Evolutionary conservation across 2,113 vertebrate genomes (phyloP).

Genomic region (Atractosteus spatula): DNA sequence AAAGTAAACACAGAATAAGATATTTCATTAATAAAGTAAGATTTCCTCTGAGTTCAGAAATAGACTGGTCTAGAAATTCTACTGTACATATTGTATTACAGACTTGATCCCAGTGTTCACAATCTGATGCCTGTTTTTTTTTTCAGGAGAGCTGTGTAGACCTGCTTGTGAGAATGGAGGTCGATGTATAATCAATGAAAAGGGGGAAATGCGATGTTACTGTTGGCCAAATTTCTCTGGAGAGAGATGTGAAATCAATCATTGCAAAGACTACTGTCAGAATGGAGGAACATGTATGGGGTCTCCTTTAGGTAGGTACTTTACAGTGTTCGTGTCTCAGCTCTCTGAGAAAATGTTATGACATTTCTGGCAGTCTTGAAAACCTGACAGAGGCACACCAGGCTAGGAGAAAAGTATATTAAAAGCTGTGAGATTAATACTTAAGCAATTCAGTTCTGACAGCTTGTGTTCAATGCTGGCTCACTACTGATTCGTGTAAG

Average conservation of each 20-base stretch:
- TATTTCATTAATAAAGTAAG: too few species aligned
- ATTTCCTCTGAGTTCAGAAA: too few species aligned
- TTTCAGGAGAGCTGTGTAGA: constrained; percentile 84
- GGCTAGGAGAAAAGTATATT: too few species aligned
- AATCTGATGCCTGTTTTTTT: background rate
- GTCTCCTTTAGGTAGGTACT: constrained; percentile 80
- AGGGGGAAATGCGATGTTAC: constrained; percentile 86
- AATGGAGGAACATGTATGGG: constrained; percentile 91
- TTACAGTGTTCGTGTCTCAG: background rate
- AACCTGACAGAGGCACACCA: too few species aligned
- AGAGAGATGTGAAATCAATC: constrained; percentile 90
- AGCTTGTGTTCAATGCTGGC: background rate
- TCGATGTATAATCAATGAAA: constrained; percentile 90
- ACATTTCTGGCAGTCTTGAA: background rate
- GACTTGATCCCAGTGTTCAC: background rate
- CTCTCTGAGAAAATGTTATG: background rate
- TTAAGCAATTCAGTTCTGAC: too few species aligned
- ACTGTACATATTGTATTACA: background rate
- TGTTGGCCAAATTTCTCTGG: constrained; percentile 97
- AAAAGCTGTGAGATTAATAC: too few species aligned
- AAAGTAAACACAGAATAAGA: too few species aligned
- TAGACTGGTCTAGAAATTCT: constrained; percentile 17
- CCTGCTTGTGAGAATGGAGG: constrained; percentile 92
- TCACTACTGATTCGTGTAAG: background rate
- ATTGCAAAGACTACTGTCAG: constrained; percentile 91